A percentile compares a stretch with the other conserved stretches of the same genome.
phyloP scores from a whole-genome alignment of 2,113 vertebrate species.

The Scopus umbretta region DNA sequence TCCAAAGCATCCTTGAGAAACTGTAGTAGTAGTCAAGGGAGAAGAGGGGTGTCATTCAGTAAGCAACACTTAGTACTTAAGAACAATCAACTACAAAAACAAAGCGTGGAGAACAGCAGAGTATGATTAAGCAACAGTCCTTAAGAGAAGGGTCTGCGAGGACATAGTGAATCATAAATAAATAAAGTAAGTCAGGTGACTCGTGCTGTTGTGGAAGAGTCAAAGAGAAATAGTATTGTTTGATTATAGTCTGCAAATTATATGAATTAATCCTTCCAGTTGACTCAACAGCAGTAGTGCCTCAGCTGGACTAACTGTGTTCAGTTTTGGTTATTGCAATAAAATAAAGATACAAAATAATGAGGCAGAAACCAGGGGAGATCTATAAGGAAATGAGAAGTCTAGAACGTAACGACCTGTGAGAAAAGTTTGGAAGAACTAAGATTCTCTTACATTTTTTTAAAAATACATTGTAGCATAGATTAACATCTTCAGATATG shows the following conservation, averaged over 20 bases:
- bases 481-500: background rate
- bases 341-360: background rate
- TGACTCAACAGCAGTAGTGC: background rate
- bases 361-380: background rate
- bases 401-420: background rate
- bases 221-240: background rate
- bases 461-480: background rate
- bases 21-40: background rate
- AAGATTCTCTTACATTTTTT: background rate
- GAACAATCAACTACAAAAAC: background rate
- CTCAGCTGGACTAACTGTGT: background rate
- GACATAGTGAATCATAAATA: background rate
- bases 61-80: background rate
- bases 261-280: background rate
- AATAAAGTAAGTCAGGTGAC: background rate
- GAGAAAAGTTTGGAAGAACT: background rate
- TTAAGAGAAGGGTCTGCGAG: background rate
- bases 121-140: background rate
- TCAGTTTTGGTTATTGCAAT: background rate
- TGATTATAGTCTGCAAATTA: background rate
- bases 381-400: background rate
- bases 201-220: background rate
- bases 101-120: background rate
- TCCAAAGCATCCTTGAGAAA: background rate
- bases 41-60: background rate